Percentiles rank a stretch among this genome's conserved stretches.
These are phyloP conservation scores for Schizotus pectinicornis DNA, from an alignment of 2,888 invertebrate species.

Conservation along the genomic window DNA sequence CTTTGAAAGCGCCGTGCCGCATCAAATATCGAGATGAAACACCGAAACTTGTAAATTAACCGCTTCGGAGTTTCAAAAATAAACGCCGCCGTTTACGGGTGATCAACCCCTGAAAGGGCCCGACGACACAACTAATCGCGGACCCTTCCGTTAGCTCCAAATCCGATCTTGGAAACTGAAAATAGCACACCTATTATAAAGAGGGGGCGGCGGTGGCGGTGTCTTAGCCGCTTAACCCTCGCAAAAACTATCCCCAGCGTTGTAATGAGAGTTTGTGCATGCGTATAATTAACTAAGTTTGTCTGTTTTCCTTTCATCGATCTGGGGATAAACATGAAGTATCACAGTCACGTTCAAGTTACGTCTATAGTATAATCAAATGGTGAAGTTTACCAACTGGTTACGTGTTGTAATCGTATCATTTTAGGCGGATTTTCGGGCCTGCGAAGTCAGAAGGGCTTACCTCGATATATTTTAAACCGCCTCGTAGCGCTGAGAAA, in stretches of 20 bases:
- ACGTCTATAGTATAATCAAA: constrained; percentile 31
- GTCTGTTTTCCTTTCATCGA: constrained; percentile 32
- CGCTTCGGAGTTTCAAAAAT: too few species aligned
- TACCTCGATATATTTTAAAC: constrained; percentile 5
- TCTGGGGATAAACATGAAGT: constrained; percentile 27
- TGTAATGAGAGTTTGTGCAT: constrained; percentile 34
- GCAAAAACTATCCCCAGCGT: constrained; percentile 17
- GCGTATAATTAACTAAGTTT: constrained; percentile 41
- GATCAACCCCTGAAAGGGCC: too few species aligned
- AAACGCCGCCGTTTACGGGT: too few species aligned
- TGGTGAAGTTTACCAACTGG: constrained; percentile 30
- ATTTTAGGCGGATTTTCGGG: constrained; percentile 24
- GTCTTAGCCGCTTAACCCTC: constrained; percentile 7
- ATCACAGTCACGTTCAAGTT: constrained; percentile 31
- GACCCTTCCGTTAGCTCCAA: neutral
- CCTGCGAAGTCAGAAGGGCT: neutral
- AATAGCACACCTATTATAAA: constrained; percentile 9
- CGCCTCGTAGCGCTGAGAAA: constrained; percentile 4
- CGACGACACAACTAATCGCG: too few species aligned
- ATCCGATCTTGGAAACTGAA: constrained; percentile 22
- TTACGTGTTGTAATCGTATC: constrained; percentile 31
- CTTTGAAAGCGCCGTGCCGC: too few species aligned
- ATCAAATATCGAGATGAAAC: too few species aligned
- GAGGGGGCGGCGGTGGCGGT: neutral
- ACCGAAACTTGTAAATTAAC: too few species aligned